Base-by-base conservation (phyloP, 92 coral and sea anemone species). In the Chrysogorgia sp. region DNA sequence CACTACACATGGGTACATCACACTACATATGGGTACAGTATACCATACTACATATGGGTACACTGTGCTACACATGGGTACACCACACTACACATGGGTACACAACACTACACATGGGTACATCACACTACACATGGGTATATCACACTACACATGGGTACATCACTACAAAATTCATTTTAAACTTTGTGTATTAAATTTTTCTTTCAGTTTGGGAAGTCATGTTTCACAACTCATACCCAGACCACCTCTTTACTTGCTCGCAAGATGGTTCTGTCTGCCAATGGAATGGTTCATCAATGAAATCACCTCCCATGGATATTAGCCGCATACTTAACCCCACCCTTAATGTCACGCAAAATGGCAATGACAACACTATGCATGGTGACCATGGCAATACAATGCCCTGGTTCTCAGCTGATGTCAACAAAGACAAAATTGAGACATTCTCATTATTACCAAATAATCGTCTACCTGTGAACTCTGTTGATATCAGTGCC, bases 261-360 rank as follows among this genome's bases (percentile, higher is more conserved):
- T 96, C 99, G 20, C 92, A 96, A 61, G 99, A 96, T 34, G 99
- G 99, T 74, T 90, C 97, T 31, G 61, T 96, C 19, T 96, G 99
- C 97, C 99, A 92, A 74, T 96, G 99, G 99, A 96, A 96, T 79
- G 99, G 99, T 7, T 83, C 99, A 10, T 87, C 97, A 7, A 90
- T 96, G 88, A 90, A 88, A 34, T 31, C 65, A 31, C 34, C 79
- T 6, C 7, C 79, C 4, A 33, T 72, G 79, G 66, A 72, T 52
- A 53, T 72, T 12, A 72, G 79, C 25, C 79, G 53, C 0, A 0
- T 72, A 55, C 43, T 72, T 28, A 72, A 72, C 33, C 79, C 79
- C 21, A 72, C 14, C 59, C 49, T 64, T 15, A 22, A 9, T 10
- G 37, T 12, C 7, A 0, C 43, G 21, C 48, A 64, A 32, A 64